Conservation (phyloP, 2,113 vertebrate species). For the Brachionichthys hirsutus region DNA sequence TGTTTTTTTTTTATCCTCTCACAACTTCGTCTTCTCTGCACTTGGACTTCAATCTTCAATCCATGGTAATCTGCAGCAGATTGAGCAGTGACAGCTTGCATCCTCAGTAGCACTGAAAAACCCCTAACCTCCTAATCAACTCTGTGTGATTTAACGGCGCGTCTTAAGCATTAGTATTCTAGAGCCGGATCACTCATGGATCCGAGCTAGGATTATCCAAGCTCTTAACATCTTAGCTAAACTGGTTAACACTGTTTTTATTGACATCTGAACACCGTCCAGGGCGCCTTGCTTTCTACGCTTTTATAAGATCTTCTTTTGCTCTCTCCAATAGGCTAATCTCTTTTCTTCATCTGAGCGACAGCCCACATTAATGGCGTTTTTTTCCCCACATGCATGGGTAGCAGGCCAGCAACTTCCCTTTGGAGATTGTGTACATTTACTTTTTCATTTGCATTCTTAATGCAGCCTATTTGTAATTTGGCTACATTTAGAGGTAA, state of each 20-base stretch:
- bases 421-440: conserved; percentile 10
- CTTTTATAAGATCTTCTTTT: conserved; percentile 57
- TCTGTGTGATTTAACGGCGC: conserved; percentile 47
- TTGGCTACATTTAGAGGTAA: conserved; percentile 2
- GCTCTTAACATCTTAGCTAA: conserved; percentile 77
- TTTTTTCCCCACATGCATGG: conserved; percentile 44
- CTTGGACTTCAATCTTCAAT: conserved; percentile 10
- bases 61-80: conserved; percentile 29
- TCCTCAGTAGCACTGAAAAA: conserved; percentile 33
- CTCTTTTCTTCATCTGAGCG: conserved; percentile 28
- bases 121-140: conserved; percentile 53
- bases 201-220: conserved; percentile 74
- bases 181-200: conserved; percentile 62
- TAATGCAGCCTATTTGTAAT: conserved; percentile 8
- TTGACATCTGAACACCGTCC: conserved; percentile 73
- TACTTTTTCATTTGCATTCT: conserved; percentile 19
- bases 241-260: conserved; percentile 83
- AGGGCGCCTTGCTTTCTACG: conserved; percentile 39
- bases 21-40: conserved; percentile 1
- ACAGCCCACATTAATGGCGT: conserved; percentile 37
- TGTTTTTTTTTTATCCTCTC: not conserved
- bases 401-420: conserved; percentile 24
- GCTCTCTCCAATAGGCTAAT: conserved; percentile 29
- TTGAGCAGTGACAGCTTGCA: conserved; percentile 24
- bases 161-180: conserved; percentile 74